Conservation (phyloP, 2,113 vertebrate species). For the Tylochromis polylepis region DNA sequence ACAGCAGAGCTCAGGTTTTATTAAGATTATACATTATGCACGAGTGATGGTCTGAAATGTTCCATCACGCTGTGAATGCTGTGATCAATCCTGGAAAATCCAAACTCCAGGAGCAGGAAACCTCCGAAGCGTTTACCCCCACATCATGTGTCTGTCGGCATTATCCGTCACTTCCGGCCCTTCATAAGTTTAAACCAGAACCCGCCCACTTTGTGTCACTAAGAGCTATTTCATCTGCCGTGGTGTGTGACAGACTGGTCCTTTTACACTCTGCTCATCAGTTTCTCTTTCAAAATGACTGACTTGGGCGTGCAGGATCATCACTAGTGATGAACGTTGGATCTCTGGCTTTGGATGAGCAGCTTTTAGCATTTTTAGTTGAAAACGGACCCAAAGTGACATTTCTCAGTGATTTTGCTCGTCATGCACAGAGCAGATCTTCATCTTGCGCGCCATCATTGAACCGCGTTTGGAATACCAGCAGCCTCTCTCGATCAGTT, state of each 20-base stretch:
- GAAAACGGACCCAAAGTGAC: background rate
- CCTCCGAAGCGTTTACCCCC: background rate
- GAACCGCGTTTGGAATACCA: background rate
- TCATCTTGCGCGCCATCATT: background rate
- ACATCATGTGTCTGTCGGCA: background rate
- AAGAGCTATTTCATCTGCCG: background rate
- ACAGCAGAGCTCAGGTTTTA: background rate
- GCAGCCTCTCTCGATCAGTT: background rate
- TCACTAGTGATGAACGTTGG: background rate
- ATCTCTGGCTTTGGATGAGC: background rate
- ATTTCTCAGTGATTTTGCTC: background rate
- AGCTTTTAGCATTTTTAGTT: background rate
- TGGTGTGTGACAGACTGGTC: accelerated
- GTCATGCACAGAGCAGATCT: background rate
- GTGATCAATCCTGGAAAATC: background rate
- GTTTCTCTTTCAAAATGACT: background rate
- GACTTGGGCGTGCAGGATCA: background rate
- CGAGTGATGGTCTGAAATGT: background rate
- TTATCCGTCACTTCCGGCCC: background rate
- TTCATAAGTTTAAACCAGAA: background rate
- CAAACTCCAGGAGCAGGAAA: background rate
- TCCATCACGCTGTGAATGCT: background rate
- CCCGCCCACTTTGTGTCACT: accelerated
- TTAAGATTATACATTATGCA: background rate
- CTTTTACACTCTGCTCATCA: background rate